Base-by-base conservation (phyloP, 2,888 invertebrate species). In the Desoria tigrina region DNA sequence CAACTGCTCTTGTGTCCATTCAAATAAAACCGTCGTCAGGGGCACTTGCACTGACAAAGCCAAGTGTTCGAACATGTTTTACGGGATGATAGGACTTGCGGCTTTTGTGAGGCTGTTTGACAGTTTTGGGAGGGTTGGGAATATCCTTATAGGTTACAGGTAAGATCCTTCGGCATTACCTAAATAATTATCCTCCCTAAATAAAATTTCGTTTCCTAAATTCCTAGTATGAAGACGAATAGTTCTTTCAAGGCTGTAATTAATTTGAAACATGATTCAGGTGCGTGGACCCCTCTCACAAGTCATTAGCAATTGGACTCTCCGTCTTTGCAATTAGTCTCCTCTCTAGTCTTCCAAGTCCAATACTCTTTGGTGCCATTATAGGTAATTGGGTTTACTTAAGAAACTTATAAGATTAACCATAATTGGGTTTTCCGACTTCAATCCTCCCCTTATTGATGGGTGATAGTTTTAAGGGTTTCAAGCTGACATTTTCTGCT, bases 301-400 rank as follows among this genome's bases (percentile, higher is more conserved):
- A 87, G 77, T 84, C 86, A 9, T 84, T 87, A 74, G 85, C 86
- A 0, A 86, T 87, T 77, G 87, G 87, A 0, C 79, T 87, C 24
- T 82, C 84, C 0, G 79, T 87, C 0, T 84, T 86, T 80, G 79
- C 86, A 77, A 79, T 87, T 53, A 86, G 86, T 55, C 74, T 87
- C 28, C 83, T 87, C 72, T 86, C 86, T 1, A 80, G 87, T 62
- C 86, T 88, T 66, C 89, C 89, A 0, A 87, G 87, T 4, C 88
- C 88, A 0, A 86, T 89, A 62, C 80, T 88, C 49, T 89, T 89
- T 77, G 89, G 89, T 0, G 83, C 84, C 9, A 83, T 88, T 51
- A 86, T 90, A 83, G 76, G 86, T 86, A 79, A n/a, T n/a, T n/a
- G n/a, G n/a, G n/a, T n/a, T n/a, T n/a, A n/a, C n/a, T n/a, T n/a